Percentiles rank a stretch among this genome's conserved stretches.
These are phyloP conservation scores for Caenorhabditis virilis DNA, from an alignment of 2,888 invertebrate genomes.

Conservation along the genomic window DNA sequence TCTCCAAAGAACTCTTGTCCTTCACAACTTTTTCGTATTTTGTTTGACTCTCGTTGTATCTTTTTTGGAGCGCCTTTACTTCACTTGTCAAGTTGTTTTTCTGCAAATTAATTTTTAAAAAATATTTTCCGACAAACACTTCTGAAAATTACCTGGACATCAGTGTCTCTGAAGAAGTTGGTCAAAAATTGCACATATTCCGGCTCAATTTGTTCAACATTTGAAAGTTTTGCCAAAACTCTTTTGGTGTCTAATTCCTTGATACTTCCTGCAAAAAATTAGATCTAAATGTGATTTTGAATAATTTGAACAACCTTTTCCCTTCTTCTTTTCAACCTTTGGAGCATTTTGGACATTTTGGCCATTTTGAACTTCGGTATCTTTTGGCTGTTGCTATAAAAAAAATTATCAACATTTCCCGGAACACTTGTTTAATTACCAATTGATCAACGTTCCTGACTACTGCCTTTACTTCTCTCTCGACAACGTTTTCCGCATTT, in stretches of 20 bases:
- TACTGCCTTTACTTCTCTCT: not conserved
- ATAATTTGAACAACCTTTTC: too few species aligned
- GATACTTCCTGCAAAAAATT: not conserved
- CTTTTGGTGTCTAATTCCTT: constrained; percentile 22
- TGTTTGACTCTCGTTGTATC: constrained; percentile 3
- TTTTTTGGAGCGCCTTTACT: constrained; percentile 15
- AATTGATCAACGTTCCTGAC: not conserved
- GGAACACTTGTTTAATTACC: not conserved
- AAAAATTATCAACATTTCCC: too few species aligned
- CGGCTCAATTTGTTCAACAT: constrained; percentile 10
- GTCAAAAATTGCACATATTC: constrained; percentile 16
- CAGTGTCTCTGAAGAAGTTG: constrained; percentile 6
- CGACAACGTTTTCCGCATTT: not conserved
- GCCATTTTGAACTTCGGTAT: not conserved
- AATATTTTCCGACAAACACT: not conserved
- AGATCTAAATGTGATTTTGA: too few species aligned
- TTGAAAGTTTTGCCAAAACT: constrained; percentile 5
- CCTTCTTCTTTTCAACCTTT: constrained; percentile 13
- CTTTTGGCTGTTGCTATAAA: not conserved
- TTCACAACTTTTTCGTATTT: constrained; percentile 19
- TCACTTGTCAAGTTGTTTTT: constrained; percentile 15
- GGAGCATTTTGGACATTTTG: not conserved
- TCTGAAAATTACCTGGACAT: constrained; percentile 1
- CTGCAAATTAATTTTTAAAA: constrained; percentile 1
- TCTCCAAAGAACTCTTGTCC: constrained; percentile 8